Evolutionary conservation across 2,113 vertebrate species (phyloP), one percentile per base, ranked within the genome.

Genomic region (Etia nguti): DNA sequence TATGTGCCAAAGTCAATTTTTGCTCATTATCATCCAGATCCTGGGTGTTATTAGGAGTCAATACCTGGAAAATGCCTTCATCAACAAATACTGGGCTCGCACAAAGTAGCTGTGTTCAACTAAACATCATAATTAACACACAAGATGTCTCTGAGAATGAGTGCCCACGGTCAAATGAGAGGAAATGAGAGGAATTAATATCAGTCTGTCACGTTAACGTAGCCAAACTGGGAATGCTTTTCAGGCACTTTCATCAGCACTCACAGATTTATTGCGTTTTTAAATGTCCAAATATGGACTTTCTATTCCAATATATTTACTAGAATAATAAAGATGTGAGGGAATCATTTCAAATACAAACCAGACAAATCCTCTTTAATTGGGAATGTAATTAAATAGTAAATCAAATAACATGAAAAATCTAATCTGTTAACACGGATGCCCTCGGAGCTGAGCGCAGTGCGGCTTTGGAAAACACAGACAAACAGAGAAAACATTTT

Each of bases 1-100:
- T 98, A 96, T 73, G 94, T 95, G 95, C 96, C 91, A 95, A 96
- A 97, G 94, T 91, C 95, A 96, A 96, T 97, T 96, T 96, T 95
- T 94, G 92, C 94, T 94, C 92, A 92, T 95, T 95, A 96, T 93
- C 96, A 96, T 97, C 96, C 97, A 96, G 96, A 95, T 96, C 95
- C 95, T 82, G 79, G 79, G 38, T 84, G 91, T 96, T 97, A 97
- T 97, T 96, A 96, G 96, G 95, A 96, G 96, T 92, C 94, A 94
- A 96, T 96, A 96, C 93, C 87, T 90, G 96, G 95, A 96, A 97
- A 97, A 95, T 93, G 91, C 91, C 86, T 93, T 92, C 89, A 93
- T 90, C 77, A 88, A 91, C 90, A 93, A 89, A 96, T 91, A 95
- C 87, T 93, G 87, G 87, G 79, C 75, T 38, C 10, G 26, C 50